These are phyloP conservation scores for Hippocampus comes DNA, from an alignment of 2,113 vertebrate species.

Conservation along the genomic window DNA sequence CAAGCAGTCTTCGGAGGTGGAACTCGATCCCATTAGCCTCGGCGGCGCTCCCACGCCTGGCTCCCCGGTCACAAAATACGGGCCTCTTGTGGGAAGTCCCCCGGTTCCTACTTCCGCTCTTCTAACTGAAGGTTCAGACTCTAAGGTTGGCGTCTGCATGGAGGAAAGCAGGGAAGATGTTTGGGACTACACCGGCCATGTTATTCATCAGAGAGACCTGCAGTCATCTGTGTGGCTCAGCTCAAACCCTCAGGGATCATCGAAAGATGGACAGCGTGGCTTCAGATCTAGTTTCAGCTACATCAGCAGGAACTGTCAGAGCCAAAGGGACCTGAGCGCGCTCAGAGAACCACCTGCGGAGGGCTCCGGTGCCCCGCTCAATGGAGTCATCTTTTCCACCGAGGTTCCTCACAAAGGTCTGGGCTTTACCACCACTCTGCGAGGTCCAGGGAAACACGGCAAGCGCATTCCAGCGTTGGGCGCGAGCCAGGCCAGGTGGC, in stretches of 20 bases:
- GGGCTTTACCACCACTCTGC: constrained; percentile 28
- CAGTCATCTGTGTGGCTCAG: constrained; percentile 53
- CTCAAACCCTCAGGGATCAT: constrained; percentile 42
- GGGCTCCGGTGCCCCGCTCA: constrained; percentile 37
- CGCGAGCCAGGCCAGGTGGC: constrained; percentile 35
- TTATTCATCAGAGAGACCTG: constrained; percentile 44
- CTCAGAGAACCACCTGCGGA: constrained; percentile 46
- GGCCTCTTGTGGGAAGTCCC: constrained; percentile 32
- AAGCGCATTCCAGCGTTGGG: constrained; percentile 21
- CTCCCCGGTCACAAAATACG: constrained; percentile 56
- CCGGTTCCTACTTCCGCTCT: constrained; percentile 31
- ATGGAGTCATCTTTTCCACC: constrained; percentile 59
- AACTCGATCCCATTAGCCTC: constrained; percentile 22
- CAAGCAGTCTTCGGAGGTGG: constrained; percentile 44
- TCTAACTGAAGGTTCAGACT: constrained; percentile 51
- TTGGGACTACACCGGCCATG: constrained; percentile 49
- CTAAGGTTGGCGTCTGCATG: constrained; percentile 32
- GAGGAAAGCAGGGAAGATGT: constrained; percentile 52
- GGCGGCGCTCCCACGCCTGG: constrained; percentile 27
- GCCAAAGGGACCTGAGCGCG: constrained; percentile 47
- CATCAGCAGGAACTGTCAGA: constrained; percentile 47
- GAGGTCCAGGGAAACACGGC: constrained; percentile 32
- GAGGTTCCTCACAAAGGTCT: constrained; percentile 50
- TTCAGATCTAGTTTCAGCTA: constrained; percentile 52
- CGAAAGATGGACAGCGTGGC: constrained; percentile 34